Percentiles rank a stretch among this genome's conserved stretches.
phyloP scores from a whole-genome alignment of 2,888 invertebrate species.

The Apocheima hispidaria region DNA sequence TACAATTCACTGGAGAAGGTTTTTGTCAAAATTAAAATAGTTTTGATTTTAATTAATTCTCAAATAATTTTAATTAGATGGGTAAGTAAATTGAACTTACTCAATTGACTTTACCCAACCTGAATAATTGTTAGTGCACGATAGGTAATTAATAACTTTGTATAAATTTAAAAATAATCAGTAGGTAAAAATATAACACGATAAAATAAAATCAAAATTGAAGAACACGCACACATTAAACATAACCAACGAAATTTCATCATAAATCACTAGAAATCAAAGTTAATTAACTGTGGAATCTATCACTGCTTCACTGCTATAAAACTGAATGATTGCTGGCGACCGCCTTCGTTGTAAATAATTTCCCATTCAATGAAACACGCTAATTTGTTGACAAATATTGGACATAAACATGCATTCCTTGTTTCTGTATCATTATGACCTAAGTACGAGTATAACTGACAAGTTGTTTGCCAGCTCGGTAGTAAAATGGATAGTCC shows the following conservation, averaged over 20 bases:
- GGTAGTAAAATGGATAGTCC: neutral
- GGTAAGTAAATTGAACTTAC: too few relatives aligned
- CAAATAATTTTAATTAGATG: neutral
- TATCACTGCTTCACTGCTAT: constrained; percentile 41
- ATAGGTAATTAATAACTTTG: neutral
- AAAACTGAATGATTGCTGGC: constrained; percentile 48
- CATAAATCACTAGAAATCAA: constrained; percentile 32
- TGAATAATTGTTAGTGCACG: neutral
- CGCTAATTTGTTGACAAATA: constrained; percentile 70
- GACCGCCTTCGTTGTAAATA: constrained; percentile 32
- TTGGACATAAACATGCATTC: constrained; percentile 65
- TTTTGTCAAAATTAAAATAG: neutral
- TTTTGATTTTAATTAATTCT: too few relatives aligned
- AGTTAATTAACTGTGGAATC: constrained; percentile 26
- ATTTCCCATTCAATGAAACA: constrained; percentile 59
- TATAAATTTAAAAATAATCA: neutral
- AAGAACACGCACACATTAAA: constrained; percentile 2
- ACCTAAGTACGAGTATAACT: constrained; percentile 20
- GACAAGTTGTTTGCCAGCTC: neutral
- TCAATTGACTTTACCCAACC: too few relatives aligned
- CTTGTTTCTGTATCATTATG: constrained; percentile 52
- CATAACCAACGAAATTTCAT: constrained; percentile 15
- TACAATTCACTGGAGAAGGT: neutral
- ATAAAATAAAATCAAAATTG: neutral
- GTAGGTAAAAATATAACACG: neutral